Evolutionary conservation across 2,888 invertebrate species (phyloP), one percentile per base, ranked within the genome.

Genomic region (Dolomedes plantarius): DNA sequence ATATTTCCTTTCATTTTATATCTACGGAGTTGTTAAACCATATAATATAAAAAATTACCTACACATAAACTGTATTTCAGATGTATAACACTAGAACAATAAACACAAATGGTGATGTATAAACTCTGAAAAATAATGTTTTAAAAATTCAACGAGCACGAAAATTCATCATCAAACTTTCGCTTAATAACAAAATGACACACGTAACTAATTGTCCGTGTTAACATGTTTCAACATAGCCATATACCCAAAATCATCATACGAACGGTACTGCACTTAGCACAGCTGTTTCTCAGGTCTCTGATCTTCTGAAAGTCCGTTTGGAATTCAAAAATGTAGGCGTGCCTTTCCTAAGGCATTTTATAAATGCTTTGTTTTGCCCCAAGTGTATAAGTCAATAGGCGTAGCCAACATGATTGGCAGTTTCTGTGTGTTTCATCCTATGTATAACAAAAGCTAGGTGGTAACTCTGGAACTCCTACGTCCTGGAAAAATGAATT

Each of bases 401-500:
- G 23, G 56, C 23, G 56, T 46, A 9, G 46, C 46, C 46, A 46
- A 46, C 9, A 16, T 3, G 16, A 23, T 19, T 56, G 23, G 23
- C 1, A 23, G 23, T 23, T 56, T n/a, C 1, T 56, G 16, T 23
- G 56, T 69, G 27, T 69, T 28, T 41, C 32, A 69, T 28, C 69
- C 69, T 41, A 41, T 36, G 23, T 13, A 28, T 32, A 11, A 39
- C n/a, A 67, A 31, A 67, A 62, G 36, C 50, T 73, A 76, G 64
- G 72, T 76, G 0, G 41, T 82, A 0, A 83, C 65, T 65, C 71
- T 65, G 1, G 71, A 76, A 41, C 75, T 76, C 27, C 82, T 64
- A 13, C 76, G 62, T 28, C 82, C 76, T 76, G 65, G 16, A 62
- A 81, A 31, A 36, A 36, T 36, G 27, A 28, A 16, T 19, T n/a